Base-by-base conservation (phyloP, 2,113 vertebrate genomes). In the Pelodiscus sinensis region DNA sequence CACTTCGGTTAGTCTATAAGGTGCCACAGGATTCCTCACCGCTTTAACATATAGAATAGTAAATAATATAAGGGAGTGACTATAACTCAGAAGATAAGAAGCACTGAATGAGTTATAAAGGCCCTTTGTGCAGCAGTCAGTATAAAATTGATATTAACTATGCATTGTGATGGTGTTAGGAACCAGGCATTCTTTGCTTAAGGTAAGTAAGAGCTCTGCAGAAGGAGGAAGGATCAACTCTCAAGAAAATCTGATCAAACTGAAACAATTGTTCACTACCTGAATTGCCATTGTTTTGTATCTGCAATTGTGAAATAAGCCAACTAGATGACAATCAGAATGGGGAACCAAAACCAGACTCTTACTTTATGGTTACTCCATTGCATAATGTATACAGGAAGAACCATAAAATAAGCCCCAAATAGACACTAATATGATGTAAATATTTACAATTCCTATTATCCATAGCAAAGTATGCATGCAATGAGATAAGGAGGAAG, bases 391-490 rank as follows among this genome's bases (percentile, higher is more conserved):
- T 16, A 3, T 29, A 51, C 2, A 8, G 18, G 18, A 31, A 5
- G 22, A 50, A 4, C 8, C 15, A 13, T 3, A 9, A 29, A 58
- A 4, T 24, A 13, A 35, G 6, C 11, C 15, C 4, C 2, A 44
- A 14, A 2, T 13, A 9, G 62, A 51, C 18, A 60, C 1, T 1
- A 75, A 24, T 2, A 5, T 0, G 0, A 4, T 50, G 2, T 9
- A 5, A 55, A 29, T 6, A 2, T 0, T 2, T 35, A 4, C n/a
- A 3, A 29, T 29, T n/a, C 12, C 14, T 65, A 4, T 50, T n/a
- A 62, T 2, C 2, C 4, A 4, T 0, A 0, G 2, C 1, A 11
- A 51, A 65, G 50, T 50, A 38, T 56, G 50, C 50, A 10, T 1
- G 38, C 51, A 12, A 21, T 51, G 35, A 51, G 54, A 6, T 5